These are phyloP conservation scores for Caenorhabditis latens DNA, from an alignment of 1,140 invertebrate species.

Conservation along the genomic window DNA sequence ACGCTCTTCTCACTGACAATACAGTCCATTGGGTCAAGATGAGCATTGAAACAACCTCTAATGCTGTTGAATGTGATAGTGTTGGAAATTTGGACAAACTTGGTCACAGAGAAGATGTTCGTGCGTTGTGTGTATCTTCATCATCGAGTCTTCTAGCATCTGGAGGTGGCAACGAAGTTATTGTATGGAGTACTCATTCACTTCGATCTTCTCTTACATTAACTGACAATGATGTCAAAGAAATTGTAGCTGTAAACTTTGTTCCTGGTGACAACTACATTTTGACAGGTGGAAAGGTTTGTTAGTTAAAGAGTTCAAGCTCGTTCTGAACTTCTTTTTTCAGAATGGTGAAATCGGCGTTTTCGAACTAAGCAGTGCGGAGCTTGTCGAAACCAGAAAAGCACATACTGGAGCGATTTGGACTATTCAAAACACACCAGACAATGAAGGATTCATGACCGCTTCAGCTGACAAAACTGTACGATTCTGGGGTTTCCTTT, in stretches of 20 bases:
- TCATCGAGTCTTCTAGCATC: conserved; percentile 81
- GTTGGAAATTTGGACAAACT: conserved; percentile 78
- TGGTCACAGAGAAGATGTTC: conserved; percentile 91
- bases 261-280: conserved; percentile 92
- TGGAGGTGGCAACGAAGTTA: conserved; percentile 62
- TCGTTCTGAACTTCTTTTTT: conserved; percentile 60
- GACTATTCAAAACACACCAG: conserved; percentile 77
- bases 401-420: conserved; percentile 87
- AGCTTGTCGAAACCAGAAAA: conserved; percentile 73
- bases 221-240: conserved; percentile 67
- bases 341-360: conserved; percentile 85
- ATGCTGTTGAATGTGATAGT: conserved; percentile 59
- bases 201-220: conserved; percentile 67
- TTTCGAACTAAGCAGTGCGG: conserved; percentile 54
- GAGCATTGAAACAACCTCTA: conserved; percentile 67
- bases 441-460: conserved; percentile 73
- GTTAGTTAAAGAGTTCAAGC: background rate
- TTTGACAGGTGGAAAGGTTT: conserved; percentile 86
- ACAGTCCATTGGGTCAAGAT: conserved; percentile 75
- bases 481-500: conserved; percentile 94
- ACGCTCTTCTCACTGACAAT: conserved; percentile 74
- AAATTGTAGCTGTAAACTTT: conserved; percentile 84
- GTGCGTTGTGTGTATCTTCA: conserved; percentile 89
- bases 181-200: conserved; percentile 63
- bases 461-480: conserved; percentile 90